These are phyloP conservation scores for Drosophila carrolli DNA, from an alignment of 1,140 invertebrate genomes.

Conservation along the genomic window DNA sequence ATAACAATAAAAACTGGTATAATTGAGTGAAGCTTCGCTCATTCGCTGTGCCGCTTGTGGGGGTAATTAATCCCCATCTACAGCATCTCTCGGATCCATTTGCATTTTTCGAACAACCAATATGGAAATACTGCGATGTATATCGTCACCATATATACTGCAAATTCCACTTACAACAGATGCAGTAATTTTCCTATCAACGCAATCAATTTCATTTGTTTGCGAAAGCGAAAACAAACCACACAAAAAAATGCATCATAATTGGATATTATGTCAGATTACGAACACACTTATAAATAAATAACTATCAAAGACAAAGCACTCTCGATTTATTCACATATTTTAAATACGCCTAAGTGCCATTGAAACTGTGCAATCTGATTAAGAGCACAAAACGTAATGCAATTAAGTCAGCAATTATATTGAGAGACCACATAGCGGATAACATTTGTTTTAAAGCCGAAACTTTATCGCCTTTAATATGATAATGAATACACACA, in stretches of 20 bases:
- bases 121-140: constrained; percentile 34
- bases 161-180: constrained; percentile 19
- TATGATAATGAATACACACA: constrained; percentile 9
- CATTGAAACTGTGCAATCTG: constrained; percentile 29
- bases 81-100: constrained; percentile 41
- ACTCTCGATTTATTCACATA: constrained; percentile 11
- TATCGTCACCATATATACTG: constrained; percentile 17
- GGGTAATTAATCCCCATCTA: constrained; percentile 63
- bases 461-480: constrained; percentile 17
- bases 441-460: constrained; percentile 11
- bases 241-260: constrained; percentile 19
- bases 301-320: constrained; percentile 21
- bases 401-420: constrained; percentile 27
- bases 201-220: constrained; percentile 48
- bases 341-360: constrained; percentile 12
- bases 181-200: constrained; percentile 65
- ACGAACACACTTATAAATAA: constrained; percentile 3
- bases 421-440: neutral
- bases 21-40: constrained; percentile 46
- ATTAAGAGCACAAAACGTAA: constrained; percentile 21
- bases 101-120: constrained; percentile 53
- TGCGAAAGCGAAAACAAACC: constrained; percentile 11
- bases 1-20: constrained; percentile 72
- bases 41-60: constrained; percentile 18
- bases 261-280: constrained; percentile 30